Conservation (phyloP, 2,113 vertebrate genomes). For the Ophthalmolycus amberensis region DNA sequence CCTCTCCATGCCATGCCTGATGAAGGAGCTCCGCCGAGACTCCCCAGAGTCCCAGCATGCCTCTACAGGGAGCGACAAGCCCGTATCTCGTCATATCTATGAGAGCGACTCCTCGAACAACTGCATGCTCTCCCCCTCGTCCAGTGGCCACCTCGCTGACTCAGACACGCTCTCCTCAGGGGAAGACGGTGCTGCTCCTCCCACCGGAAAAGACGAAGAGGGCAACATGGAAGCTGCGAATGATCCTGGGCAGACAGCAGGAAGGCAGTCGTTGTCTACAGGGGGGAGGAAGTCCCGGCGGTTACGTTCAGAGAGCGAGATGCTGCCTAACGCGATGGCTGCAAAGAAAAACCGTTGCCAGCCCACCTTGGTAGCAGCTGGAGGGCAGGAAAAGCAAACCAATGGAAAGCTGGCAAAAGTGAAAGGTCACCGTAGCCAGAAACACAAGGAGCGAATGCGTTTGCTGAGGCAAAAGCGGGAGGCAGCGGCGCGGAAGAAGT, state of each 20-base stretch:
- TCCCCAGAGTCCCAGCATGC: constrained; percentile 91
- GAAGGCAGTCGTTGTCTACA: constrained; percentile 64
- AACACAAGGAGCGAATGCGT: constrained; percentile 96
- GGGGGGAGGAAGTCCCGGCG: constrained; percentile 91
- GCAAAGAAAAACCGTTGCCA: constrained; percentile 97
- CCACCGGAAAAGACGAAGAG: constrained; percentile 65
- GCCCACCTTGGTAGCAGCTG: constrained; percentile 58
- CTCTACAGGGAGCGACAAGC: constrained; percentile 89
- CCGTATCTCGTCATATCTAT: constrained; percentile 80
- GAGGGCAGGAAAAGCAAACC: constrained; percentile 88
- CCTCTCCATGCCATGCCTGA: constrained; percentile 95
- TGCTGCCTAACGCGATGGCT: constrained; percentile 89
- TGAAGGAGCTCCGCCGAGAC: constrained; percentile 95
- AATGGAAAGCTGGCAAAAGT: constrained; percentile 90
- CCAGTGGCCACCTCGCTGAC: constrained; percentile 96
- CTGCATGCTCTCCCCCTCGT: constrained; percentile 97
- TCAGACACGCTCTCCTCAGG: constrained; percentile 95
- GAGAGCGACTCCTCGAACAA: constrained; percentile 98
- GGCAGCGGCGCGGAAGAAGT: constrained; percentile 95
- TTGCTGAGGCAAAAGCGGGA: constrained; percentile 95
- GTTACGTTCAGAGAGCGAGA: constrained; percentile 94
- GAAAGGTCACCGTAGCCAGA: constrained; percentile 94
- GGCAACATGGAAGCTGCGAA: constrained; percentile 74
- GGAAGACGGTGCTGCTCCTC: constrained; percentile 85
- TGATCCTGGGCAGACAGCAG: constrained; percentile 76